Base-by-base conservation (phyloP, 2,888 invertebrate species). In the Caenorhabditis zanzibari region DNA sequence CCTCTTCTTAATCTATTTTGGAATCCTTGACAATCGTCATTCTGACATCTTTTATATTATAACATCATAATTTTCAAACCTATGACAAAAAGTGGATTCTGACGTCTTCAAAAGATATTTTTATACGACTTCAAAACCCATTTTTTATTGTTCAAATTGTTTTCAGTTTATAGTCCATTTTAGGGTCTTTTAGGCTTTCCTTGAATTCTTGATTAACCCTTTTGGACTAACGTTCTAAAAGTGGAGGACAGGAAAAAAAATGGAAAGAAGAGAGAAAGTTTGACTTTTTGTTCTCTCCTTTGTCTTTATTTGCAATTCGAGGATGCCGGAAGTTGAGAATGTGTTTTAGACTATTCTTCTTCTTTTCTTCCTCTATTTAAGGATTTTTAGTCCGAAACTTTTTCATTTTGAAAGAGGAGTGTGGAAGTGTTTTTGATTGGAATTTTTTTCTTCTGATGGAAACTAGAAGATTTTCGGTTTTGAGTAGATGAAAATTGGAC, bases 201-300 rank as follows among this genome's bases (percentile, higher is more conserved):
- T 61, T 52, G 58, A 26, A 73, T 73, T 73, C 61, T 63, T 73
- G 52, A 73, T 73, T 63, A 63, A 35, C 38, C 49, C 54, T 54
- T 32, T 7, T 26, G n/a, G 44, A 75, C 66, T 75, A 59, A 75
- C 58, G 74, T 75, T 75, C 58, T 58, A 66, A 58, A 58, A 32
- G 56, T 12, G 9, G 16, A 6, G 14, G 56, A 28, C 2, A 38
- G 32, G 59, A 63, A 38, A 52, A 74, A 19, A 19, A 7, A n/a
- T n/a, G 4, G 5, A 6, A 47, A 47, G 1, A 47, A 19, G 47
- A 19, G 19, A 19, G 19, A 47, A 19, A 24, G 64, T 54, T 74
- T 56, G 74, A 74, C 74, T 64, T 64, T 73, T 74, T 61, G 61
- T 52, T 61, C 61, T 73, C 41, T 69, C 44, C 54, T 56, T 54